Evolutionary conservation across 2,797 vertebrate genomes (phyloP), one percentile per base, ranked within the genome.

Genomic region (Selene dorsalis): DNA sequence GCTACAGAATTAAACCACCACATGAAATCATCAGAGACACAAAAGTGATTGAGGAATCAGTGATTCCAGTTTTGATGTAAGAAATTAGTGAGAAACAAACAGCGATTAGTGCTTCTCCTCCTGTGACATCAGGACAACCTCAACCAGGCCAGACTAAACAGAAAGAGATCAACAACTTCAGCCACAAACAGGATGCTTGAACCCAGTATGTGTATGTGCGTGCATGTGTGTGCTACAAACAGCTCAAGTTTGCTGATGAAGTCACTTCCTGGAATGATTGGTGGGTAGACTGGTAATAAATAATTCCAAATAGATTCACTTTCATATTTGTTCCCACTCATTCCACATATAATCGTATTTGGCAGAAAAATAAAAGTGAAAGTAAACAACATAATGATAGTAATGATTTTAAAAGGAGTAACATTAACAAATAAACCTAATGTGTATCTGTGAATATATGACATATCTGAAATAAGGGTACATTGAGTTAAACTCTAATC

Each of bases 131-230:
- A 43, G 66, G 12, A 48, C 4, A 12, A 41, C 67, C 45, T 53
- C 1, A 14, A 38, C 30, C 9, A 64, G n/a, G 30, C 43, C 78
- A 84, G 82, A 85, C 75, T 74, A 84, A 85, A 87, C 26, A 87
- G 60, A 56, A 67, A 59, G 14, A 20, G 18, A 28, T 66, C 45
- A 41, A 10, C 26, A 57, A 24, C 16, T 9, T 26, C 45, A 52
- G n/a, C 61, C 16, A 70, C 43, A 75, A 84, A 89, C 82, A 84
- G 67, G 75, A 78, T 70, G 60, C 56, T 57, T 59, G 39, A 66
- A 69, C 30, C 53, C 2, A 39, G 48, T 50, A 6, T 50, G 26
- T 47, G 38, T 17, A 41, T 66, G 26, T 73, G 30, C 2, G 52
- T 56, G 12, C 64, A 17, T 71, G 43, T 50, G 61, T 55, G 30